A percentile compares a stretch with the other conserved stretches of the same genome.
These are phyloP conservation scores for Drosophila testacea DNA, from an alignment of 2,888 invertebrate species.

Conservation along the genomic window DNA sequence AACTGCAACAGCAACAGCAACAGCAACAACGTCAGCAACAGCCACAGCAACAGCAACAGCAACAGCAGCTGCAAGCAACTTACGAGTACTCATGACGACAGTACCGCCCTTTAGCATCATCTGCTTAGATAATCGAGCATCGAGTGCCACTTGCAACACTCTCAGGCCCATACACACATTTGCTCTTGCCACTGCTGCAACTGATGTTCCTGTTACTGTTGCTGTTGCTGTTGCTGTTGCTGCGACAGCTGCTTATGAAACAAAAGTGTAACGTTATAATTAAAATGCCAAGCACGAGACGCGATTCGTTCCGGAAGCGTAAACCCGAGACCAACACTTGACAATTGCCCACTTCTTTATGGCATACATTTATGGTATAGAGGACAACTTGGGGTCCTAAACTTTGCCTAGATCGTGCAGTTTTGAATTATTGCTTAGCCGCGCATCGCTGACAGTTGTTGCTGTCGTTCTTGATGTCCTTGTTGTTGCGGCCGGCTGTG, in stretches of 20 bases:
- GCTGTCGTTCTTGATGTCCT: slow-evolving; percentile 16
- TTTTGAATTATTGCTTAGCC: slow-evolving; percentile 68
- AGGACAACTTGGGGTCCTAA: slow-evolving; percentile 34
- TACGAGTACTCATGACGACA: slow-evolving; percentile 24
- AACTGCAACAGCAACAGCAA: slow-evolving; percentile 22
- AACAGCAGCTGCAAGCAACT: slow-evolving; percentile 46
- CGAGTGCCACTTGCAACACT: slow-evolving; percentile 54
- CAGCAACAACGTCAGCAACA: slow-evolving; percentile 1
- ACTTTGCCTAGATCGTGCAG: slow-evolving; percentile 33
- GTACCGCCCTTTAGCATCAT: slow-evolving; percentile 34
- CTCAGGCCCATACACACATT: slow-evolving; percentile 11
- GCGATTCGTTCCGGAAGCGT: slow-evolving; percentile 32
- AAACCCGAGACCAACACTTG: slow-evolving; percentile 33
- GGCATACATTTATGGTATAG: background rate
- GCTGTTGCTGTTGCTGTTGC: slow-evolving; percentile 1
- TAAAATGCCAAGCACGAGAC: slow-evolving; percentile 68
- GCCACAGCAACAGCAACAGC: slow-evolving; percentile 20
- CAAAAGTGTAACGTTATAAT: slow-evolving; percentile 63
- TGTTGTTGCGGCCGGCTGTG: slow-evolving; percentile 17
- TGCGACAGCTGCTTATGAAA: slow-evolving; percentile 42
- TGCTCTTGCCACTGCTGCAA: slow-evolving; percentile 12
- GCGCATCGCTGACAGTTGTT: slow-evolving; percentile 58
- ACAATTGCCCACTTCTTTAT: slow-evolving; percentile 47
- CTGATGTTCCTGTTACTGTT: slow-evolving; percentile 1
- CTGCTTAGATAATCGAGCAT: slow-evolving; percentile 66